Conservation (phyloP, 1,140 invertebrate species). For the Nebria ingens region DNA sequence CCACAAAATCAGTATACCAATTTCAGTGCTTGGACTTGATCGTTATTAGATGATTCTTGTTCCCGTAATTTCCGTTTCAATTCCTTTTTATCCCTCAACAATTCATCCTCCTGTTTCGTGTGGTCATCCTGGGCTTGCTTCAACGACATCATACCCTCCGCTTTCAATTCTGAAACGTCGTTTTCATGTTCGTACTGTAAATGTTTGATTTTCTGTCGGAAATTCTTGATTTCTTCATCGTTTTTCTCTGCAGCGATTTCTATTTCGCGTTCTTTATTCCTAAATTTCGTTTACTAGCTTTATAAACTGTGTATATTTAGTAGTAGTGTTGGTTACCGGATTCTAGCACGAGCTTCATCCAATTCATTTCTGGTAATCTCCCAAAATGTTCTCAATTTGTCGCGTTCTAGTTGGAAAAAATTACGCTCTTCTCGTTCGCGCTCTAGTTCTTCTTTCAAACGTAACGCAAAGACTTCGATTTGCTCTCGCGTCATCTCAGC, state of each 20-base stretch:
- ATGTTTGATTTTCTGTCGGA: constrained; percentile 88
- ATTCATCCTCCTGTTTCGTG: constrained; percentile 58
- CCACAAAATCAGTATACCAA: constrained; percentile 36
- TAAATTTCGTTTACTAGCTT: constrained; percentile 24
- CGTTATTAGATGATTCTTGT: constrained; percentile 54
- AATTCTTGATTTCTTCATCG: constrained; percentile 75
- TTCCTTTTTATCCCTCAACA: constrained; percentile 67
- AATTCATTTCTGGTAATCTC: constrained; percentile 79
- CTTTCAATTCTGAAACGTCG: constrained; percentile 64
- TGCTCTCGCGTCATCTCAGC: constrained; percentile 90
- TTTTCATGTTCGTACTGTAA: constrained; percentile 85
- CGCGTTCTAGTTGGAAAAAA: constrained; percentile 89
- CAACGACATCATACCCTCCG: constrained; percentile 62
- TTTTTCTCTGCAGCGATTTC: constrained; percentile 80
- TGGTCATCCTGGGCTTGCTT: constrained; percentile 67
- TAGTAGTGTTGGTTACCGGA: constrained; percentile 31
- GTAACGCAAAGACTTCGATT: constrained; percentile 75
- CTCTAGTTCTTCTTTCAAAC: constrained; percentile 85
- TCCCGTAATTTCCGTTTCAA: constrained; percentile 65
- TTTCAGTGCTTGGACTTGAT: constrained; percentile 51
- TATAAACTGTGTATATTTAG: background rate
- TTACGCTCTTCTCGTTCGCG: constrained; percentile 89
- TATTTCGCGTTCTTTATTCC: constrained; percentile 78
- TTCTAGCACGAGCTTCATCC: constrained; percentile 65
- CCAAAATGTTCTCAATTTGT: constrained; percentile 91